Evolutionary conservation across 2,797 vertebrate species (phyloP).

Genomic region (Gambelia wislizenii): DNA sequence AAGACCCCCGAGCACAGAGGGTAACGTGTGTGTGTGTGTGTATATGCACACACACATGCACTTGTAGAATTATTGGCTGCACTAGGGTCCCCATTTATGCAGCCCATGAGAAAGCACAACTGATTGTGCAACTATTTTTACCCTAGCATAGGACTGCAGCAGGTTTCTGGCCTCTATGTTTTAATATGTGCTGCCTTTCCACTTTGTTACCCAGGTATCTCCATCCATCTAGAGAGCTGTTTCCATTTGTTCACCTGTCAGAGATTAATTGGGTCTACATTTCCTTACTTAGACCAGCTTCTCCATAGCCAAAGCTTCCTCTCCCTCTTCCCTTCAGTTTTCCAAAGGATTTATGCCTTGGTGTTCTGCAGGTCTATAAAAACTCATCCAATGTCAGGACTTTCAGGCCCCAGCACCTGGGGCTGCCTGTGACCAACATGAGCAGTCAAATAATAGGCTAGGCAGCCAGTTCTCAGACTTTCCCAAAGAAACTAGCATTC

Average conservation of each 20-base stretch:
- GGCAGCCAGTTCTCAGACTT: not conserved
- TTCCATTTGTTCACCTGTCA: conserved; percentile 41
- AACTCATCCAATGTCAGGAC: not conserved
- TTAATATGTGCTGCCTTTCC: conserved; percentile 1
- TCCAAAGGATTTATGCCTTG: conserved; percentile 30
- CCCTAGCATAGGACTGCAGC: too few relatives aligned
- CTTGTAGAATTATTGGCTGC: too few relatives aligned
- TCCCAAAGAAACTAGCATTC: not conserved
- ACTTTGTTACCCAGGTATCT: conserved; percentile 20
- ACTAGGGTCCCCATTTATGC: too few relatives aligned
- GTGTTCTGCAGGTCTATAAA: not conserved
- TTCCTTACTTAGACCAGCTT: conserved; percentile 30
- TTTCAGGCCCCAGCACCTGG: not conserved
- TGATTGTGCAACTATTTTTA: too few relatives aligned
- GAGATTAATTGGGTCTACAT: conserved; percentile 26
- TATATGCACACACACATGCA: too few relatives aligned
- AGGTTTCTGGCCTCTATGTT: not conserved
- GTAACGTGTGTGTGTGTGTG: too few relatives aligned
- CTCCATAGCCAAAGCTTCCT: conserved; percentile 10
- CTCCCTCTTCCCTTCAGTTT: conserved; percentile 1
- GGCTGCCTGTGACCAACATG: not conserved
- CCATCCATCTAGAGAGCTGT: conserved; percentile 22
- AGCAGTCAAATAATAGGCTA: not conserved
- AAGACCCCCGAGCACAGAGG: too few relatives aligned
- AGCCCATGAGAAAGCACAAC: too few relatives aligned